These are phyloP conservation scores for Clarias batrachus DNA, from an alignment of 2,113 vertebrate species.

Conservation along the genomic window DNA sequence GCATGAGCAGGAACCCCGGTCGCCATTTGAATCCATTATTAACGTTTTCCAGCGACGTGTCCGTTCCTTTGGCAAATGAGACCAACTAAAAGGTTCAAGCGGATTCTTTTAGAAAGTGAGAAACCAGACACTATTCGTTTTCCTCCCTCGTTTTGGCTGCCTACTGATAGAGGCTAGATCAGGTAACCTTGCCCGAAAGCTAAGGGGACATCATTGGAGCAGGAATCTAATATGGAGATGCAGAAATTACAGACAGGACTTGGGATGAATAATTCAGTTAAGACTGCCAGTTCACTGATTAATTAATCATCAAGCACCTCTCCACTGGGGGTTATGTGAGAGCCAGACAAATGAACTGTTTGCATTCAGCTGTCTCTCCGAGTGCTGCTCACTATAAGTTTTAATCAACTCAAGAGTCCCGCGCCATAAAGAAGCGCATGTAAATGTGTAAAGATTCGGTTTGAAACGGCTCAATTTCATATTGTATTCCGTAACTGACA, in stretches of 20 bases:
- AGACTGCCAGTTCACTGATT: conserved; percentile 55
- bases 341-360: conserved; percentile 56
- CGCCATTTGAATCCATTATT: conserved; percentile 1
- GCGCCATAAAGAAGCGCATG: conserved; percentile 34
- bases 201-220: conserved; percentile 33
- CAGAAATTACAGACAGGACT: conserved; percentile 53
- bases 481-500: conserved; percentile 7
- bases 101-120: conserved; percentile 49
- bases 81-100: conserved; percentile 29
- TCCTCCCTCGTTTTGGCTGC: conserved; percentile 35
- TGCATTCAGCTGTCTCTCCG: conserved; percentile 48
- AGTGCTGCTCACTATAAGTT: conserved; percentile 46
- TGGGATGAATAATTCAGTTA: conserved; percentile 56
- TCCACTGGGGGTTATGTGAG: conserved; percentile 53
- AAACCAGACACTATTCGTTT: conserved; percentile 41
- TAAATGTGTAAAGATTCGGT: conserved; percentile 8
- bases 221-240: conserved; percentile 56
- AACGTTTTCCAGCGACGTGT: not conserved
- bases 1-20: not conserved
- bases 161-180: conserved; percentile 47
- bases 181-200: conserved; percentile 43
- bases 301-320: conserved; percentile 58
- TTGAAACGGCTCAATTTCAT: conserved; percentile 17
- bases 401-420: conserved; percentile 45
- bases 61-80: conserved; percentile 22